Base-by-base conservation (phyloP, 2,113 vertebrate genomes). In the Thunnus maccoyii region DNA sequence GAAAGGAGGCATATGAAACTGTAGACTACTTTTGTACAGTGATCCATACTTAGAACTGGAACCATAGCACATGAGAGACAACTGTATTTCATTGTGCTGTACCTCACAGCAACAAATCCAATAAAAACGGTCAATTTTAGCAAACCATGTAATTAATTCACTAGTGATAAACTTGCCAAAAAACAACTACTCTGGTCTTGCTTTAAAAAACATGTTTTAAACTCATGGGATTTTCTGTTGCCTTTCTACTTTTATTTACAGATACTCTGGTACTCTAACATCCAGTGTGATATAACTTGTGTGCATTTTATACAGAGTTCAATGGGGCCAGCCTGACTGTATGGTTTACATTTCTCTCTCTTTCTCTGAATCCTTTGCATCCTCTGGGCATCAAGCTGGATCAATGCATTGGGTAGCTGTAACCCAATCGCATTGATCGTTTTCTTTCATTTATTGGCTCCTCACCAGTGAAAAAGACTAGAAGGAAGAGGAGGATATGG, bases 401-500 rank as follows among this genome's bases (percentile, higher is more conserved):
- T 91, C 85, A 69, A 78, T 88, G 62, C 83, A 90, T 90, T 75
- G 73, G 78, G 73, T 78, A 85, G 80, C 60, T 22, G 89, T 91
- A 89, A 92, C 87, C 79, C 78, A 72, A 93, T 89, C 80, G 8
- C 75, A 90, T 64, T 80, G 83, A 88, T 82, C 76, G 44, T 60
- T 44, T 66, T 80, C 54, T 84, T 63, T 84, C 27, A 69, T 70
- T 66, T 72, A 77, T 72, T 44, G 58, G 56, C 62, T 79, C 32
- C 17, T 13, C 5, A 78, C 62, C 36, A 55, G 32, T 65, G 16
- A 78, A 84, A 81, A 74, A 72, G 64, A 64, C 7, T 11, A 2
- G 16, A 50, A 41, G 36, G 36, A 36, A 52, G 47, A 55, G 8
- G 11, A 25, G 54, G 18, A 72, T 17, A 50, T 32, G 50, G 15